phyloP scores from a whole-genome alignment of 1,140 invertebrate species.

The Macrostomum lignano region DNA sequence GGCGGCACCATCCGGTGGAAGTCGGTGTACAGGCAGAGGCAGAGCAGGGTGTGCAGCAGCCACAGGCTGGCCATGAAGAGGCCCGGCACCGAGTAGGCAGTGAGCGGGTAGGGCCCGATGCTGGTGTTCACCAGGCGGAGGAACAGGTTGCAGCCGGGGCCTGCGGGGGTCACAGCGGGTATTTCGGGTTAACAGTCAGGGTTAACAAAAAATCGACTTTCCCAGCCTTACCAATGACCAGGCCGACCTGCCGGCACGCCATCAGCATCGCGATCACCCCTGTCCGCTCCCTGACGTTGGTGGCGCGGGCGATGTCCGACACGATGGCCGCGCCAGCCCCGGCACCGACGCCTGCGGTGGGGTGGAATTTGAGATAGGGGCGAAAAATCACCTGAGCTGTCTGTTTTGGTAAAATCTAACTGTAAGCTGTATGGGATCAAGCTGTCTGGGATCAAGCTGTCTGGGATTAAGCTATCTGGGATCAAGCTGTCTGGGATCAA shows the following conservation, averaged over 20 bases:
- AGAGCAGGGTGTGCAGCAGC: slow-evolving; percentile 6
- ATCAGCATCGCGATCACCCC: slow-evolving; percentile 16
- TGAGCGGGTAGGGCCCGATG: slow-evolving; percentile 15
- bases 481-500: too few relatives aligned
- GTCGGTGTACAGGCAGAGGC: slow-evolving; percentile 8
- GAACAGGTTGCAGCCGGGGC: slow-evolving; percentile 20
- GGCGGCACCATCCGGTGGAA: background rate
- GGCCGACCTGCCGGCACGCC: slow-evolving; percentile 15
- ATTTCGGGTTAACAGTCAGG: background rate
- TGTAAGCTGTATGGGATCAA: too few relatives aligned
- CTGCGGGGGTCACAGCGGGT: slow-evolving; percentile 8
- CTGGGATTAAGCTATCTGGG: too few relatives aligned
- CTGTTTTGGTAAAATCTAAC: too few relatives aligned
- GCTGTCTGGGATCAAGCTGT: too few relatives aligned
- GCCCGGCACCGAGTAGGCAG: slow-evolving; percentile 19
- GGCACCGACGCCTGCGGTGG: slow-evolving; percentile 14
- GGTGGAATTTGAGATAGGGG: background rate
- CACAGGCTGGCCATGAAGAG: slow-evolving; percentile 10
- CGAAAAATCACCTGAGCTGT: too few relatives aligned
- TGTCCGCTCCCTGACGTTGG: slow-evolving; percentile 16
- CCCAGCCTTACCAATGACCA: slow-evolving; percentile 13
- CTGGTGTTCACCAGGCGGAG: slow-evolving; percentile 16
- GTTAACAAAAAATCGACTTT: background rate
- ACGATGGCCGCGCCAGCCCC: slow-evolving; percentile 14
- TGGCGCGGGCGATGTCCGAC: slow-evolving; percentile 17